Evolutionary conservation across 2,888 invertebrate genomes (phyloP), one percentile per base, ranked within the genome.

Genomic region (Latrodectus hesperus): DNA sequence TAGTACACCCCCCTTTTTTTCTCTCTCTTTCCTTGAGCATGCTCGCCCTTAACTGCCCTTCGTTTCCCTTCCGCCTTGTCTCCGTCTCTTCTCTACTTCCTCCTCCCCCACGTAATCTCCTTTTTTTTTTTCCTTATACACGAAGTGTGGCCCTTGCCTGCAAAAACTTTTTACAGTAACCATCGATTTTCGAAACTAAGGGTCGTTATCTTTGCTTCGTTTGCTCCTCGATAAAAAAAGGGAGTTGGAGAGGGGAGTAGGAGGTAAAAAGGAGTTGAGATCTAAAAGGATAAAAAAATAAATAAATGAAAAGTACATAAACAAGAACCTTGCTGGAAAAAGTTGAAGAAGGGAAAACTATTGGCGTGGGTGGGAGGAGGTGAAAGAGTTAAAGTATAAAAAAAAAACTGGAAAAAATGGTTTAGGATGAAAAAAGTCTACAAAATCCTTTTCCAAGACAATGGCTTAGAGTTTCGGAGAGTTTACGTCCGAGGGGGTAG

Each of bases 181-280:
- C 86, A 87, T 87, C 86, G 86, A 87, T 87, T 87, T 87, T 87
- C 81, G 81, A 87, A 81, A 86, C 75, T 75, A 65, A 80, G 81
- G 86, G 86, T 87, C 86, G 86, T 87, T 87, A 87, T 87, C 86
- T 87, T 81, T 82, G 86, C 86, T 87, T 87, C 86, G 86, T 87
- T 81, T 81, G 86, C 75, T 81, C 53, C 60, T 26, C 78, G 53
- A 70, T 78, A 78, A 68, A 68, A 80, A 78, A 78, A 77, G 17
- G 65, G 26, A 60, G 11, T 49, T 26, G 26, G 38, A 52, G 22
- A 70, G 51, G 26, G 26, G 14, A 76, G 76, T 10, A 76, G 76
- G 68, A 73, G 26, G 22, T 68, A 84, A 78, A 67, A 73, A 67
- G 52, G 51, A 26, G 77, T 67, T 51, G n/a, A 51, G 26, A 79